Evolutionary conservation across 2,113 vertebrate genomes (phyloP), one percentile per base, ranked within the genome.

Genomic region (Daphoenositta chrysoptera): DNA sequence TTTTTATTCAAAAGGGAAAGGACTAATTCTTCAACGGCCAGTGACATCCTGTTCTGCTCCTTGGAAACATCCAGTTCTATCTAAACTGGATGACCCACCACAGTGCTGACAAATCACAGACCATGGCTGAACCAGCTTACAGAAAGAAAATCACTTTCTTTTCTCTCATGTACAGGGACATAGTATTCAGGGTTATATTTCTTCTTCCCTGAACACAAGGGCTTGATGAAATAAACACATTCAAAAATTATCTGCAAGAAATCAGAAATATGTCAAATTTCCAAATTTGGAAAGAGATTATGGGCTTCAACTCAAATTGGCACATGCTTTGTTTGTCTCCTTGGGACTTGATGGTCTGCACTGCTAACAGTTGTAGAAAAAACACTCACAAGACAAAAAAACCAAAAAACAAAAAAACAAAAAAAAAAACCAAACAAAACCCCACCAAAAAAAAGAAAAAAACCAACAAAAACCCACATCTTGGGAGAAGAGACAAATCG

Each of bases 241-340:
- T 77, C 76, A 90, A 93, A 83, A 94, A 89, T 70, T 91, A 96
- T 94, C 90, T 92, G 68, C 64, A 65, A 86, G 80, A 92, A 96
- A 96, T 97, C 89, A 94, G 80, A 94, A 96, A 65, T 90, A 89
- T 56, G 78, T 94, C 70, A 90, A 77, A 93, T 71, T 91, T 93
- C 90, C 89, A 94, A 92, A 95, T 89, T 95, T 95, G 93, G 88
- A 95, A 93, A 76, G 56, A 88, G 69, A 82, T 78, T 51, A 95
- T 47, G 72, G 94, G 83, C 90, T 96, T 94, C 81, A 82, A 58
- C 72, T 92, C 94, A 97, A 96, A 80, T 92, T 97, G 97, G 96
- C 96, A 96, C 44, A 88, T 64, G 66, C 20, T 90, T 96, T 94
- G 75, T 94, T 97, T 96, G 64, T 93, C 93, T 95, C 76, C 69